Evolutionary conservation across 2,797 vertebrate genomes (phyloP), one percentile per base, ranked within the genome.

Genomic region (Loris lydekkerianus): DNA sequence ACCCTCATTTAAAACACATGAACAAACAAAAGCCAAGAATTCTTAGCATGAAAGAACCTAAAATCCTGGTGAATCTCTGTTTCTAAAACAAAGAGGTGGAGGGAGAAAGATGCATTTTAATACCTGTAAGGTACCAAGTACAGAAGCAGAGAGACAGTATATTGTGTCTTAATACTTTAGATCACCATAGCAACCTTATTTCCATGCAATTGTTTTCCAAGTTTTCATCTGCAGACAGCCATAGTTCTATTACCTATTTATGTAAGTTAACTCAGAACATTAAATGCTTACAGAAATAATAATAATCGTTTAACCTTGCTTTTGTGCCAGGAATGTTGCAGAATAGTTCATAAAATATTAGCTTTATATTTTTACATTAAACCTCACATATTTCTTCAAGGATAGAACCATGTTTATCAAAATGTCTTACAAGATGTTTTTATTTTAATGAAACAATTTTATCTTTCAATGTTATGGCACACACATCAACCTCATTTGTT

Each of bases 161-260:
- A 80, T 31, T 53, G 25, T 61, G 17, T 11, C 43, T 78, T 73
- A 25, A 86, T 67, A 53, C 18, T 78, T 43, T 56, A 84, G 25
- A 60, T 84, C 11, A 10, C 60, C 31, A 91, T 65, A 20, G 17
- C 14, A 89, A 87, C 11, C 31, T 81, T 92, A 76, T 81, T 76
- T 89, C 31, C 7, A 4, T 25, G 14, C 14, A 53, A 65, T 82
- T 87, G 43, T 70, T 81, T 11, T 73, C 23, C 76, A 86, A 29
- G 18, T 80, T 95, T 88, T 84, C 13, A 77, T 92, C 86, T 86
- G 82, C 43, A 92, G 81, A 67, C 13, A 72, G 43, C 11, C 5
- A 56, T 25, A 46, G 27, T 60, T 81, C 29, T 76, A 18, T 49
- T 70, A 81, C 34, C 9, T 37, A 8, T 86, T 46, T 75, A 53